Conservation (phyloP, 1,140 invertebrate species). For the Drosophila parvula region DNA sequence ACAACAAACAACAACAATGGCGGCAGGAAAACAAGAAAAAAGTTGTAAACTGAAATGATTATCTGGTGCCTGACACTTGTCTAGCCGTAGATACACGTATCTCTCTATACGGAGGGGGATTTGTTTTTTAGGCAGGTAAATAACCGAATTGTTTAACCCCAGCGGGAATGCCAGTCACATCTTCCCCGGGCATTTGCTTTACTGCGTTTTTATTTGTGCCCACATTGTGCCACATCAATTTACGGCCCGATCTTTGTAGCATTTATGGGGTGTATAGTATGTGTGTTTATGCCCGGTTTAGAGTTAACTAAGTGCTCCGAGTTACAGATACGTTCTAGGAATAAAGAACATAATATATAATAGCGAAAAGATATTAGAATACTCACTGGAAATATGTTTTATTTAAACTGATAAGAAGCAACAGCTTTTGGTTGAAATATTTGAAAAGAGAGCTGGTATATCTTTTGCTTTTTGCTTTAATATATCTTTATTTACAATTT, state of each 20-base stretch:
- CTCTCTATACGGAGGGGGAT: constrained; percentile 37
- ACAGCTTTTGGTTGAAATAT: too few species aligned
- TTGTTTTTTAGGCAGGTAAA: constrained; percentile 69
- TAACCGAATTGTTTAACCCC: constrained; percentile 68
- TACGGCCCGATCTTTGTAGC: constrained; percentile 43
- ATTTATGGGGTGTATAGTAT: constrained; percentile 39
- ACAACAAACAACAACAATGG: constrained; percentile 9
- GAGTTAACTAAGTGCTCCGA: constrained; percentile 21
- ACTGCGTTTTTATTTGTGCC: constrained; percentile 59
- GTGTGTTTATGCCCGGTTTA: constrained; percentile 51
- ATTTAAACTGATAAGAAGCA: too few species aligned
- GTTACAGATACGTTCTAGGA: not conserved
- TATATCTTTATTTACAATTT: not conserved
- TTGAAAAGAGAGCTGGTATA: too few species aligned
- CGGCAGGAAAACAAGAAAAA: constrained; percentile 50
- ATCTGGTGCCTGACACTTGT: constrained; percentile 73
- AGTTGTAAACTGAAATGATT: constrained; percentile 83
- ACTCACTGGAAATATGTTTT: not conserved
- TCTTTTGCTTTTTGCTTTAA: too few species aligned
- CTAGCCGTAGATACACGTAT: constrained; percentile 70
- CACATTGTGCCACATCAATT: constrained; percentile 55
- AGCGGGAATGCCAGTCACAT: constrained; percentile 68
- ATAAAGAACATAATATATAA: not conserved
- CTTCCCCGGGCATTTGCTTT: constrained; percentile 63
- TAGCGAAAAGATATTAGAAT: not conserved